phyloP scores from a whole-genome alignment of 2,888 invertebrate species.

The Apeira syringaria region DNA sequence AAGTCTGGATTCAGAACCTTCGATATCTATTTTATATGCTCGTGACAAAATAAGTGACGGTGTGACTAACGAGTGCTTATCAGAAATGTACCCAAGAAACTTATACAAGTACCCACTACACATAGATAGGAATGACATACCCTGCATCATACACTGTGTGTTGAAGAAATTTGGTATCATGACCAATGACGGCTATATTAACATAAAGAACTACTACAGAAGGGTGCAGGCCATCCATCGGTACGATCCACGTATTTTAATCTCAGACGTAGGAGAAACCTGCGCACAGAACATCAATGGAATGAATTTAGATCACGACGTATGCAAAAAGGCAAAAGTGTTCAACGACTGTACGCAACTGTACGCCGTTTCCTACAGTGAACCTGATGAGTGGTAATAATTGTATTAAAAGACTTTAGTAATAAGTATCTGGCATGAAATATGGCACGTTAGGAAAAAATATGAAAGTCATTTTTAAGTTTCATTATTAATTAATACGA shows the following conservation, averaged over 20 bases:
- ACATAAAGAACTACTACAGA: conserved; percentile 70
- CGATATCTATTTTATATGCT: conserved; percentile 69
- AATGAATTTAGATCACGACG: conserved; percentile 74
- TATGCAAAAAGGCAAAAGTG: conserved; percentile 75
- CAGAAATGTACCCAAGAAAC: conserved; percentile 73
- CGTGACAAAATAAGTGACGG: conserved; percentile 67
- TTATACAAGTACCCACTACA: conserved; percentile 68
- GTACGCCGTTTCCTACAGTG: conserved; percentile 66
- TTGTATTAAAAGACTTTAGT: conserved; percentile 19
- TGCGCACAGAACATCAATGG: conserved; percentile 73
- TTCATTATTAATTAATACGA: not conserved
- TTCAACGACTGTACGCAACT: conserved; percentile 77
- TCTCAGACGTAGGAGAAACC: conserved; percentile 75
- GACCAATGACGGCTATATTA: conserved; percentile 70
- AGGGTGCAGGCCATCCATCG: conserved; percentile 72
- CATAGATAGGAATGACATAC: conserved; percentile 70
- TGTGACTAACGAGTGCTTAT: conserved; percentile 63
- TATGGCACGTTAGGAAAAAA: conserved; percentile 3
- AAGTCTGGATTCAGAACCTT: conserved; percentile 63
- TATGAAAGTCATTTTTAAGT: not conserved
- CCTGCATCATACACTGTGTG: conserved; percentile 75
- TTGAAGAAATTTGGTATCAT: conserved; percentile 76
- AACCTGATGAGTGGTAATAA: conserved; percentile 43
- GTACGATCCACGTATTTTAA: conserved; percentile 72
- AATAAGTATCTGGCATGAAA: conserved; percentile 8